Conservation (phyloP, 1,140 invertebrate genomes). For the Drosophila quadrilineata region DNA sequence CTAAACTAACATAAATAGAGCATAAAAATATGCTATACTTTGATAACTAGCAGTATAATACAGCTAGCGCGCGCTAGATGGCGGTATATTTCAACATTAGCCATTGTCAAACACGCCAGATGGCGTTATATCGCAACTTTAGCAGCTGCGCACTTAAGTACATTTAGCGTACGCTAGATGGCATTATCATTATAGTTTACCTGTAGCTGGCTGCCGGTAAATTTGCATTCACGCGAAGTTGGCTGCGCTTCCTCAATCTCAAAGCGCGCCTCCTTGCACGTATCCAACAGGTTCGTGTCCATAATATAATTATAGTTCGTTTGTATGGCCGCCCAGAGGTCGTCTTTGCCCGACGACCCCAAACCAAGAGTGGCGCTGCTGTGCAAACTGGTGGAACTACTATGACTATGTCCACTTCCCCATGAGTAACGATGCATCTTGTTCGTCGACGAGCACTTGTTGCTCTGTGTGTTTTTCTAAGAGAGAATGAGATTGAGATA, state of each 20-base stretch:
- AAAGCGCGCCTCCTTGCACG: constrained; percentile 85
- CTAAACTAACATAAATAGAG: neutral
- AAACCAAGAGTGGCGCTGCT: constrained; percentile 81
- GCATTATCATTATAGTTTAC: constrained; percentile 12
- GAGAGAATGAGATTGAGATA: constrained; percentile 7
- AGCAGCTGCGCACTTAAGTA: no score
- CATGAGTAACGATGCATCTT: constrained; percentile 84
- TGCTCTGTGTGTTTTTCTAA: constrained; percentile 43
- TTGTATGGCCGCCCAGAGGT: constrained; percentile 94
- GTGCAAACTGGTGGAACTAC: constrained; percentile 83
- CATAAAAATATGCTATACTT: constrained; percentile 1
- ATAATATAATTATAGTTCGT: constrained; percentile 96
- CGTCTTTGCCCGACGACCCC: constrained; percentile 85
- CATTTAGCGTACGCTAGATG: neutral
- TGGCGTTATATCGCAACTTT: no score
- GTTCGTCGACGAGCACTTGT: constrained; percentile 40
- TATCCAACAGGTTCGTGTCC: constrained; percentile 95
- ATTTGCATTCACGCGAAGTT: constrained; percentile 34
- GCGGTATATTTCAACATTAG: no score
- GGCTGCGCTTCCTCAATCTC: constrained; percentile 69
- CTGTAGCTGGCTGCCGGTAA: constrained; percentile 30
- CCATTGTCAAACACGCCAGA: no score
- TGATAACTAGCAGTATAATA: constrained; percentile 1
- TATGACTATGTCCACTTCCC: constrained; percentile 84
- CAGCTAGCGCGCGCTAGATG: neutral